These are phyloP conservation scores for Cantharis nigra DNA, from an alignment of 2,888 invertebrate species.

Conservation along the genomic window DNA sequence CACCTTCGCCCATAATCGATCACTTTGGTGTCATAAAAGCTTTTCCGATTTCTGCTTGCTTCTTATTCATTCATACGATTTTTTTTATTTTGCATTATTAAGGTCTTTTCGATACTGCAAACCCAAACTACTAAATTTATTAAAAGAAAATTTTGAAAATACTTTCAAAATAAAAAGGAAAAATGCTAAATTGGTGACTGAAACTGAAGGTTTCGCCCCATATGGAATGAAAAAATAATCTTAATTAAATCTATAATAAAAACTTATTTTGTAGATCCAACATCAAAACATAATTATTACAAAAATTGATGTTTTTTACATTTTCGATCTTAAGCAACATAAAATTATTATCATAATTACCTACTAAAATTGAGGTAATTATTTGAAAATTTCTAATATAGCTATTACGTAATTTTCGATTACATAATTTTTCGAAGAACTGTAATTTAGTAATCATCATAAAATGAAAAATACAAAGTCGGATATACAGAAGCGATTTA, in stretches of 20 bases:
- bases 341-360: neutral
- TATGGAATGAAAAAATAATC: too few relatives aligned
- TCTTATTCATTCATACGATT: neutral
- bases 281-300: too few relatives aligned
- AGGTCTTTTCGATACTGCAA: too few relatives aligned
- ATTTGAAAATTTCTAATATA: neutral
- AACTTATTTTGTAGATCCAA: too few relatives aligned
- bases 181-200: too few relatives aligned
- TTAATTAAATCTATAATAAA: too few relatives aligned
- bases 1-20: neutral
- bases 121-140: too few relatives aligned
- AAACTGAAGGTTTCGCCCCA: too few relatives aligned
- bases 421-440: too few relatives aligned
- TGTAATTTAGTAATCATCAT: neutral
- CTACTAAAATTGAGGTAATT: neutral
- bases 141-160: too few relatives aligned
- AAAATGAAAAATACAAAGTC: neutral
- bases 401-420: neutral
- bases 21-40: neutral
- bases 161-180: too few relatives aligned
- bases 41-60: neutral
- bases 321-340: neutral
- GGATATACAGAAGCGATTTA: neutral
- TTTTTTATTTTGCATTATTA: neutral
- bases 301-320: neutral